Conservation (phyloP, 1,140 invertebrate species). For the Hesperophylax magnus region DNA sequence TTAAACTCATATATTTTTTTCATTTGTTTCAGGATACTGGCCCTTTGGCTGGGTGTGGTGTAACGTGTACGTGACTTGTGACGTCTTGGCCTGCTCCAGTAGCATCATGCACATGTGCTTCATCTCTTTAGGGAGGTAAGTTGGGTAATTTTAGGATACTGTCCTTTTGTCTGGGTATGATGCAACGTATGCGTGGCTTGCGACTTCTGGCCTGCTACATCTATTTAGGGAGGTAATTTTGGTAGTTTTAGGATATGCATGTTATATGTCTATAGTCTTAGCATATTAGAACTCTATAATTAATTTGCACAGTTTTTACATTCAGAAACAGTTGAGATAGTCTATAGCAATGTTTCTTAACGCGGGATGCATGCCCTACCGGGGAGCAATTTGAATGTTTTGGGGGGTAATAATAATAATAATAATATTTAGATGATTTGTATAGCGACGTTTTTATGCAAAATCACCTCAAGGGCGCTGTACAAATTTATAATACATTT, state of each 20-base stretch:
- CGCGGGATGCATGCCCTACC: too few species aligned
- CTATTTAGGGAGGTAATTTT: conserved; percentile 82
- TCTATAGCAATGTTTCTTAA: too few species aligned
- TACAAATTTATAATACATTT: too few species aligned
- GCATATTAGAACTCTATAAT: too few species aligned
- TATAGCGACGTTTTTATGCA: too few species aligned
- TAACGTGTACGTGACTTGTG: conserved; percentile 94
- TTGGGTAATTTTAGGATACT: conserved; percentile 79
- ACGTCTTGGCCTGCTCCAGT: conserved; percentile 94
- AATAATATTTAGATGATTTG: too few species aligned
- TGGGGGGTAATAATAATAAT: too few species aligned
- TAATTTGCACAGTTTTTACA: too few species aligned
- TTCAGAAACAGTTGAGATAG: too few species aligned
- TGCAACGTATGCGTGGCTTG: conserved; percentile 93
- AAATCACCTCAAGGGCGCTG: too few species aligned
- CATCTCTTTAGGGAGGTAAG: conserved; percentile 88
- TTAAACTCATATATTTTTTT: not conserved
- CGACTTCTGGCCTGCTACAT: conserved; percentile 98
- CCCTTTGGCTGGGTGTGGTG: conserved; percentile 90
- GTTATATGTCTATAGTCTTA: too few species aligned
- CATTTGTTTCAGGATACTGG: conserved; percentile 83
- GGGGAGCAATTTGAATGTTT: too few species aligned
- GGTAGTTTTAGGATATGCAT: conserved; percentile 70
- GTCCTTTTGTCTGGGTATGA: conserved; percentile 89
- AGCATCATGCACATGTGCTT: conserved; percentile 98